A percentile compares a stretch with the other conserved stretches of the same genome.
Conservation (phyloP, 2,888 invertebrate species). For the Andrena minutula region DNA sequence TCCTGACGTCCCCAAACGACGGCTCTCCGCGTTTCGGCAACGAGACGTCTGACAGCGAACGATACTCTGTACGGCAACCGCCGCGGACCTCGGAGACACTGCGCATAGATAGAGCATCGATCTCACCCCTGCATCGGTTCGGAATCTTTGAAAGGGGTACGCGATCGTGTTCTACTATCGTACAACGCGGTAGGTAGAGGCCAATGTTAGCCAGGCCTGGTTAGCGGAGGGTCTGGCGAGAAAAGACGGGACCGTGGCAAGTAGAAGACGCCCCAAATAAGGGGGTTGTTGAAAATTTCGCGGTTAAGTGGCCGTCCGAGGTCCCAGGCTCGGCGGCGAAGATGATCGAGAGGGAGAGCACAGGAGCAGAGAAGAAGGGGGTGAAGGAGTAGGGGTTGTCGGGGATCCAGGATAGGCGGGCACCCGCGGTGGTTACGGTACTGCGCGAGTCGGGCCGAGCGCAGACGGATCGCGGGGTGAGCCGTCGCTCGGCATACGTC, state of each 20-base stretch:
- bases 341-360: slow-evolving; percentile 4
- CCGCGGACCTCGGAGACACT: not conserved
- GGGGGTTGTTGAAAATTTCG: slow-evolving; percentile 52
- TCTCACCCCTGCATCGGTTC: not conserved
- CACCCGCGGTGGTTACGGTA: slow-evolving; percentile 75
- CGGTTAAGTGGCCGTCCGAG: slow-evolving; percentile 49
- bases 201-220: not conserved
- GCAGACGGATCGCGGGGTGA: slow-evolving; percentile 79
- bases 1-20: not conserved
- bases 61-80: not conserved
- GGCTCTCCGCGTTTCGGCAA: not conserved
- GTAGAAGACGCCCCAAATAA: not conserved
- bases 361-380: slow-evolving; percentile 24
- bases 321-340: not conserved
- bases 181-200: not conserved
- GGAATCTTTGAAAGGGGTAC: not conserved
- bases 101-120: slow-evolving; percentile 14
- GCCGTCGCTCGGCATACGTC: slow-evolving; percentile 82
- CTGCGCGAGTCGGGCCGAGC: slow-evolving; percentile 81
- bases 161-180: not conserved
- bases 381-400: slow-evolving; percentile 35
- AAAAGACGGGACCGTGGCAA: not conserved
- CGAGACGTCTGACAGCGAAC: not conserved
- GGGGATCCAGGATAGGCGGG: slow-evolving; percentile 37
- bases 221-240: too few relatives aligned